Base-by-base conservation (phyloP, 1,140 invertebrate species). In the Calliopsis andreniformis region DNA sequence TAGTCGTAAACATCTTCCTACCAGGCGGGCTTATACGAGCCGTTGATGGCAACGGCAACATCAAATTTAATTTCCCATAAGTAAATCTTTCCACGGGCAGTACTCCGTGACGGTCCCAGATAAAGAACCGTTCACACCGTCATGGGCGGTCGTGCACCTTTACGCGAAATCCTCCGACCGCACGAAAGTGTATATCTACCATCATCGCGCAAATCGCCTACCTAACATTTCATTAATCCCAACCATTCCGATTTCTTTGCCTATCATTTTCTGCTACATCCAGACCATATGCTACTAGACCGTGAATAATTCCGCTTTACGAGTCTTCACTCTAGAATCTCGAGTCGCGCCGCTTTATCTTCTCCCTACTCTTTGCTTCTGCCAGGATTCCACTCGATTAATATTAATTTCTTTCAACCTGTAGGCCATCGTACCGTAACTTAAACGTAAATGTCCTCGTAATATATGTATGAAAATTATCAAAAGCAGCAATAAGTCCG, bases 21-120 rank as follows among this genome's bases (percentile, higher is more conserved):
- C 87, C 84, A 80, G 82, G 81, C 79, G 80, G 84, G 87, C 83
- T 89, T 89, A 88, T 90, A 89, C 88, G 88, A 89, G 86, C 88
- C 84, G 87, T 88, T 91, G 88, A 90, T 90, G 88, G 84, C 86
- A 83, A 83, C 84, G 78, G 80, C 87, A 83, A 82, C 87, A 89
- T 89, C 85, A 89, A 89, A 90, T 91, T 90, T 90, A 87, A 89
- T 91, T 90, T 89, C 85, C 79, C 84, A 87, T 87, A 85, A 89
- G 84, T 87, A 90, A 90, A 90, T 89, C 86, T 89, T 86, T 86
- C 72, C 81, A 77, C 86, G 80, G 62, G 55, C 79, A 82, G 71
- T 39, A 72, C 78, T 81, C 83, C 68, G 67, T 80, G 78, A 82
- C 82, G 76, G 59, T 73, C 58, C 49, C 66, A 42, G 64, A 84